These are phyloP conservation scores for Sturnira hondurensis DNA, from an alignment of 2,113 vertebrate genomes.

Conservation along the genomic window DNA sequence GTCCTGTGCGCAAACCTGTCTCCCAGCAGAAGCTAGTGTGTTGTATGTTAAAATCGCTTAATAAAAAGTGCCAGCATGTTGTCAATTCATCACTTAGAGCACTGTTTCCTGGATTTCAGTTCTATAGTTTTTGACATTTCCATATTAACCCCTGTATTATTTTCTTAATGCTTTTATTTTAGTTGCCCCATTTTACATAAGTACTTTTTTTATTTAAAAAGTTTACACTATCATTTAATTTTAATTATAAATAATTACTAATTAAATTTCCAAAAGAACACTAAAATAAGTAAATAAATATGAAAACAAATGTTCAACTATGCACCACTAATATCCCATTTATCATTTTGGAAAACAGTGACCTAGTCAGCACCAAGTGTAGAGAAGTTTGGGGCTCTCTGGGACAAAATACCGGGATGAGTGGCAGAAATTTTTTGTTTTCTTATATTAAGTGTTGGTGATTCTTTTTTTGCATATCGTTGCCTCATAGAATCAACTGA, in stretches of 20 bases:
- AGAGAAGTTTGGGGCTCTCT: neutral
- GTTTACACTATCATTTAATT: neutral
- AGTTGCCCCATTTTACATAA: neutral
- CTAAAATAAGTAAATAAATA: neutral
- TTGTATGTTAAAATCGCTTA: neutral
- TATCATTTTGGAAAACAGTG: neutral
- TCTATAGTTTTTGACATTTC: neutral
- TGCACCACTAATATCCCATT: neutral
- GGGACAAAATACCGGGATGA: neutral
- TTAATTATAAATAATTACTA: neutral
- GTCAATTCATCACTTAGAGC: neutral
- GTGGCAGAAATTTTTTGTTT: neutral
- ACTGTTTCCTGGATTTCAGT: slow-evolving; percentile 6
- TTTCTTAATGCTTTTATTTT: neutral
- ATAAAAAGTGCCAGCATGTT: neutral
- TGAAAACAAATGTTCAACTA: neutral
- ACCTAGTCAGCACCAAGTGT: neutral
- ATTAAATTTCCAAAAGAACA: neutral
- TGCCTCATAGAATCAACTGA: neutral
- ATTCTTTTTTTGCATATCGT: neutral
- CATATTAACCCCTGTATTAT: neutral
- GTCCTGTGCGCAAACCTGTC: neutral
- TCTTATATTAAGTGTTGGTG: neutral
- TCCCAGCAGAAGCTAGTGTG: neutral
- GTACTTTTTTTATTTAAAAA: slow-evolving; percentile 24